Conservation (phyloP, 2,113 vertebrate genomes). For the Melospiza melodia region DNA sequence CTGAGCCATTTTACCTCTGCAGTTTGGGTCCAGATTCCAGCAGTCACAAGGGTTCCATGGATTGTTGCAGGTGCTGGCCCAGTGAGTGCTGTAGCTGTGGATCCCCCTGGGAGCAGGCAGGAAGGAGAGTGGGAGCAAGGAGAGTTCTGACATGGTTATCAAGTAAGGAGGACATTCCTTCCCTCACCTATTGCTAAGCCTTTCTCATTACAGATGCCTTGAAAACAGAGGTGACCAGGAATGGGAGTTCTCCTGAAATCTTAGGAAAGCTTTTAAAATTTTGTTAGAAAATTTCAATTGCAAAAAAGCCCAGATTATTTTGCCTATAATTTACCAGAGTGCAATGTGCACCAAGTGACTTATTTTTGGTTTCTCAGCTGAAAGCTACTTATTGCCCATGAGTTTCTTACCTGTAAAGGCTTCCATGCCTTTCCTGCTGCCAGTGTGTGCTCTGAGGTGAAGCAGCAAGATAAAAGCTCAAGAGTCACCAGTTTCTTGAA, state of each 20-base stretch:
- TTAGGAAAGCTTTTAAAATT: background rate
- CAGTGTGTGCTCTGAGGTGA: background rate
- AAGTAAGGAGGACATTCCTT: background rate
- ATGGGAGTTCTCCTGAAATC: background rate
- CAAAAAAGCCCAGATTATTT: background rate
- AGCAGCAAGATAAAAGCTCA: background rate
- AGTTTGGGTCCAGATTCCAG: background rate
- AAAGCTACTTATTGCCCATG: background rate
- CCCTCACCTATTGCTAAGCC: background rate
- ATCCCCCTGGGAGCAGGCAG: background rate
- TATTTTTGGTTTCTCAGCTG: background rate
- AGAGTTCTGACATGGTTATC: background rate
- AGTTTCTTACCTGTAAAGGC: background rate
- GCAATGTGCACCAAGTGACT: background rate
- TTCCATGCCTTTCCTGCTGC: background rate
- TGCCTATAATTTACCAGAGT: background rate
- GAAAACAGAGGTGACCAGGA: background rate
- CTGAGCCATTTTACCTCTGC: background rate
- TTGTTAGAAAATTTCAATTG: background rate
- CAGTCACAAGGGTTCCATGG: background rate
- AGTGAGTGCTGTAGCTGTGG: accelerated
- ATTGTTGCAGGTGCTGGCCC: background rate
- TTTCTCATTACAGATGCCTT: constrained; percentile 44
- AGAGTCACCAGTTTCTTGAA: background rate
- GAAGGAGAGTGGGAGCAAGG: background rate